These are phyloP conservation scores for Leptinotarsa defecta DNA, from an alignment of 1,140 invertebrate species.

Conservation along the genomic window DNA sequence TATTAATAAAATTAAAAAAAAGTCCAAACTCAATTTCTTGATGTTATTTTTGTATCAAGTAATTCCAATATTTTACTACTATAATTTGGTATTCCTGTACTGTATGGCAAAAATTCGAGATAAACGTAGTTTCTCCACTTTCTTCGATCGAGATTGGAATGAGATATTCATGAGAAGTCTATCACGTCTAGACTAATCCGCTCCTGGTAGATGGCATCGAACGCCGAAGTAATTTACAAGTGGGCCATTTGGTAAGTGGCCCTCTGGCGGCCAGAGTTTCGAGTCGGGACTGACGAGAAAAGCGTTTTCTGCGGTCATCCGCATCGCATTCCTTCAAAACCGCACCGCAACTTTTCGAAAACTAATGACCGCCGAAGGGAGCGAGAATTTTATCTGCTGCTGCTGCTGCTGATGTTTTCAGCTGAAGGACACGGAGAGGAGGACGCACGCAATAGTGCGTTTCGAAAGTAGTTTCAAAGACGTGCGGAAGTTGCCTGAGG, in stretches of 20 bases:
- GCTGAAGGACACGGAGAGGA: not conserved
- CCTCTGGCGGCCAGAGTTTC: not conserved
- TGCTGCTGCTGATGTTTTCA: slow-evolving; percentile 1
- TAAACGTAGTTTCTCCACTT: too few relatives aligned
- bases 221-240: not conserved
- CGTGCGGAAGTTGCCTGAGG: not conserved
- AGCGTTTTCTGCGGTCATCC: slow-evolving; percentile 3
- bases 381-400: not conserved
- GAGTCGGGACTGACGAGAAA: not conserved
- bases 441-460: not conserved
- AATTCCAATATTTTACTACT: too few relatives aligned
- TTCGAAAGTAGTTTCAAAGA: not conserved
- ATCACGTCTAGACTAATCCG: not conserved
- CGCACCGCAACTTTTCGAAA: not conserved
- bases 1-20: too few relatives aligned
- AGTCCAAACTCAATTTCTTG: too few relatives aligned
- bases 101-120: too few relatives aligned
- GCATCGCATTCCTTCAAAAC: not conserved
- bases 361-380: not conserved
- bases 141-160: too few relatives aligned
- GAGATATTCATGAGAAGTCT: too few relatives aligned
- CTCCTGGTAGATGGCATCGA: not conserved
- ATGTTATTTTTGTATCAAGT: too few relatives aligned
- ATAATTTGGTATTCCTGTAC: too few relatives aligned
- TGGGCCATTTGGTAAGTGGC: not conserved